These are phyloP conservation scores for Myoxocephalus aenaeus DNA, from an alignment of 2,797 vertebrate species.

Conservation along the genomic window DNA sequence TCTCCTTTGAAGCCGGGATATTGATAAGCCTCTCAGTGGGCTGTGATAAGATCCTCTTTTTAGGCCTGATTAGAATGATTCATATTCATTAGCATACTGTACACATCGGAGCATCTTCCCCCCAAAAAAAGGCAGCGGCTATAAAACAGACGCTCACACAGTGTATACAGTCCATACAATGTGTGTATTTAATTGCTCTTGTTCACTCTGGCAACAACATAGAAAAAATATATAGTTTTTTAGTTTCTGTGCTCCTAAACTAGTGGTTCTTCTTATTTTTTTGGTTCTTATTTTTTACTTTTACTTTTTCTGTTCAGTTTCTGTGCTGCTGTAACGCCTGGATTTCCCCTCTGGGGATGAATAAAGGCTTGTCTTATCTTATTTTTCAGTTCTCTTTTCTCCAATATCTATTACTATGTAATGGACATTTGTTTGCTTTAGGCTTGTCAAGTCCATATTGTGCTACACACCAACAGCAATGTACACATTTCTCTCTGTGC, in stretches of 20 bases:
- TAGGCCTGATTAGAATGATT: slow-evolving; percentile 66
- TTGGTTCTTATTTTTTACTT: background rate
- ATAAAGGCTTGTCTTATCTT: background rate
- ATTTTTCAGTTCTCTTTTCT: slow-evolving; percentile 10
- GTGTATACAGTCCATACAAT: background rate
- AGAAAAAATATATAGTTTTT: no score
- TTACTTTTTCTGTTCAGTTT: no score
- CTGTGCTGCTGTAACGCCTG: background rate
- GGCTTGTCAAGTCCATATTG: slow-evolving; percentile 11
- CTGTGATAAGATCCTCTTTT: slow-evolving; percentile 60
- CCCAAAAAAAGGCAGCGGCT: slow-evolving; percentile 1
- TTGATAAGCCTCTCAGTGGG: slow-evolving; percentile 68
- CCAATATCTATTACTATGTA: slow-evolving; percentile 17
- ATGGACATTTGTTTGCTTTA: slow-evolving; percentile 8
- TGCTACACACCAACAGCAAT: slow-evolving; percentile 1
- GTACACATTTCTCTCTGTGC: slow-evolving; percentile 1
- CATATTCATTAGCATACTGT: slow-evolving; percentile 57
- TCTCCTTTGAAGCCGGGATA: slow-evolving; percentile 70
- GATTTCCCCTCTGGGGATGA: background rate
- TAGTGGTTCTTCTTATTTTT: background rate
- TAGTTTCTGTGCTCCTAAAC: background rate
- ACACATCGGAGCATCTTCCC: slow-evolving; percentile 26
- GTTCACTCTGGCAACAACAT: background rate
- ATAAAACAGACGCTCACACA: background rate
- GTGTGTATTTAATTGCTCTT: background rate